These are phyloP conservation scores for Ataeniobius toweri DNA, from an alignment of 2,797 vertebrate genomes.

Conservation along the genomic window DNA sequence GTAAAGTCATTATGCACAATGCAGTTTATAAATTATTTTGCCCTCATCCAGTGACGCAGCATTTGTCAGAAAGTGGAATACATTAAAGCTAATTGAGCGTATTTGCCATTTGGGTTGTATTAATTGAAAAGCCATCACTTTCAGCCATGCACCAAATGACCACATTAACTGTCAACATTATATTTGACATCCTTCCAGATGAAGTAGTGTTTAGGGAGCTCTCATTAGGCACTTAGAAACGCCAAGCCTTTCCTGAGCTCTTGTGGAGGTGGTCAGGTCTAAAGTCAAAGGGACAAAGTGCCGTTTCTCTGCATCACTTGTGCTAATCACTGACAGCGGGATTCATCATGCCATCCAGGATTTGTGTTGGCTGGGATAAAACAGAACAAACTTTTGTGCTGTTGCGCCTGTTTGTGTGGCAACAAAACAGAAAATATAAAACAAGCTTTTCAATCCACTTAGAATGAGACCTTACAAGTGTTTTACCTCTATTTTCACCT, in stretches of 20 bases:
- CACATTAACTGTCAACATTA: slow-evolving; percentile 76
- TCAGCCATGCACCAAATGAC: slow-evolving; percentile 73
- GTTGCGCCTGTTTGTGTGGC: slow-evolving; percentile 23
- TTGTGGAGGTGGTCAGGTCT: slow-evolving; percentile 69
- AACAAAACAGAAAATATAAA: slow-evolving; percentile 55
- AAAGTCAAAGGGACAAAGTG: slow-evolving; percentile 70
- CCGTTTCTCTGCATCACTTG: slow-evolving; percentile 46
- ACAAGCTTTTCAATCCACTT: slow-evolving; percentile 55
- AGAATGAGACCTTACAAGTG: slow-evolving; percentile 51
- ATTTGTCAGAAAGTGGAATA: slow-evolving; percentile 65
- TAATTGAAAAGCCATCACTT: slow-evolving; percentile 77
- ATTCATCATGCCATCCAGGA: slow-evolving; percentile 50
- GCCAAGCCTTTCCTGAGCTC: slow-evolving; percentile 35
- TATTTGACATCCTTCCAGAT: slow-evolving; percentile 70
- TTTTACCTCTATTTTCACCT: slow-evolving; percentile 57
- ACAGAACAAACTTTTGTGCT: slow-evolving; percentile 36
- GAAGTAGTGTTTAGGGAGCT: slow-evolving; percentile 66
- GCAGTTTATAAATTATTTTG: slow-evolving; percentile 53
- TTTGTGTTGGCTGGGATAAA: slow-evolving; percentile 45
- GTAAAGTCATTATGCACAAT: slow-evolving; percentile 52
- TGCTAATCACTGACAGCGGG: slow-evolving; percentile 55
- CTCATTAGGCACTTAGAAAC: slow-evolving; percentile 58
- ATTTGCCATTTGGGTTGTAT: slow-evolving; percentile 74
- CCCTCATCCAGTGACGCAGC: slow-evolving; percentile 51
- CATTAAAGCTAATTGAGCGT: slow-evolving; percentile 77